These are phyloP conservation scores for Noctua comes DNA, from an alignment of 2,888 invertebrate genomes.

Conservation along the genomic window DNA sequence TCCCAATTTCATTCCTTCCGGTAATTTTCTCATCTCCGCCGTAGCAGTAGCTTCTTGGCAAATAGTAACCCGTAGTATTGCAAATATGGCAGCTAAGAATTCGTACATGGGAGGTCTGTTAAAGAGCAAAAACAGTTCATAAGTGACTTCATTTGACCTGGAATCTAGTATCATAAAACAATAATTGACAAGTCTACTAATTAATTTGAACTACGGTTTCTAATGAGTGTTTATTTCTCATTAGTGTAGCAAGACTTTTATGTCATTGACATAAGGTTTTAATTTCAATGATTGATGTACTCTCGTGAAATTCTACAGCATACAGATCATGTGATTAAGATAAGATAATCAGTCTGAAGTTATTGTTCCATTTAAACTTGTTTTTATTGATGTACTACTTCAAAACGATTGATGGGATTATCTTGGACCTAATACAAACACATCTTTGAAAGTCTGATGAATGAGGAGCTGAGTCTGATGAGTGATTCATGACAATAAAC, in stretches of 20 bases:
- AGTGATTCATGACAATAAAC: no score
- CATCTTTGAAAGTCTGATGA: not conserved
- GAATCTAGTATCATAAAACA: conserved; percentile 14
- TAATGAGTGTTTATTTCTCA: conserved; percentile 16
- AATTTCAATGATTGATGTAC: not conserved
- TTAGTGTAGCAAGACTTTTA: not conserved
- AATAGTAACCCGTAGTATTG: conserved; percentile 10
- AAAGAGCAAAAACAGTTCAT: not conserved
- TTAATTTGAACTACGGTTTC: not conserved
- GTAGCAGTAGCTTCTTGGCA: not conserved
- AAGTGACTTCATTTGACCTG: not conserved
- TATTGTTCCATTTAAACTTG: not conserved
- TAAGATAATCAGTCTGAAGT: conserved; percentile 16
- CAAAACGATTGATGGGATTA: not conserved
- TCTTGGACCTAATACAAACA: not conserved
- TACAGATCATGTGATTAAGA: conserved; percentile 17
- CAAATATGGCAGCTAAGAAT: conserved; percentile 13
- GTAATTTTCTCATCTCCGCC: conserved; percentile 73
- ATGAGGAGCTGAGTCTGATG: no score
- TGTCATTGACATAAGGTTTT: not conserved
- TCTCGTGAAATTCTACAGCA: not conserved
- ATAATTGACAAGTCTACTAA: not conserved
- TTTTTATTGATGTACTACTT: not conserved
- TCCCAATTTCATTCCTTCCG: conserved; percentile 74
- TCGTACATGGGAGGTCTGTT: conserved; percentile 13